phyloP scores from a whole-genome alignment of 2,113 vertebrate species.

The Carollia perspicillata region DNA sequence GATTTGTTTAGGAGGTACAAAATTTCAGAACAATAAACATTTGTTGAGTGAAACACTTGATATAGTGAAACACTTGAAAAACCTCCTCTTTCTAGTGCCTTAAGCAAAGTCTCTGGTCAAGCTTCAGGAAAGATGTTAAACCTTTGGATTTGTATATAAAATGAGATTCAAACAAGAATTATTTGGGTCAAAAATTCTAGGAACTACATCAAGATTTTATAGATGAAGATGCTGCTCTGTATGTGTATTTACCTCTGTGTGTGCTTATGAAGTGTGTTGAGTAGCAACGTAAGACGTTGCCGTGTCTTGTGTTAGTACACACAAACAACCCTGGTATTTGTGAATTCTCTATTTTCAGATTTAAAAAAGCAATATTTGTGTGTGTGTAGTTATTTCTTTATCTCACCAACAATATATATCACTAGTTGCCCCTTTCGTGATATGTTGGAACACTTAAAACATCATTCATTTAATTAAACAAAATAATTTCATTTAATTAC shows the following conservation, averaged over 20 bases:
- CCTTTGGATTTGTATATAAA: neutral
- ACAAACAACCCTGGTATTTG: neutral
- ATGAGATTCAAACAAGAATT: neutral
- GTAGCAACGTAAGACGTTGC: neutral
- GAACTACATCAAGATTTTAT: neutral
- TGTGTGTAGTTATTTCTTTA: neutral
- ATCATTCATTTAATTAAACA: neutral
- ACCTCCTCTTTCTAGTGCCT: neutral
- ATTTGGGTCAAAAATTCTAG: neutral
- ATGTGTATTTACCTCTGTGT: neutral
- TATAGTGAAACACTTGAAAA: neutral
- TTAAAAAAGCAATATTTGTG: no score
- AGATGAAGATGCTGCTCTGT: neutral
- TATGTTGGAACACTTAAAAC: neutral
- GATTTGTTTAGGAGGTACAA: neutral
- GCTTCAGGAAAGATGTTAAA: neutral
- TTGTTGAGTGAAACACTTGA: neutral
- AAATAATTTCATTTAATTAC: conserved; percentile 2
- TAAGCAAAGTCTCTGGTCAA: neutral
- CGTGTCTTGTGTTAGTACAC: neutral
- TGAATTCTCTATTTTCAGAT: neutral
- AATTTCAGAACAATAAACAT: neutral
- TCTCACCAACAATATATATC: neutral
- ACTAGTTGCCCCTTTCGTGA: neutral
- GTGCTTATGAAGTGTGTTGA: neutral